These are phyloP conservation scores for Anguilla rostrata DNA, from an alignment of 2,113 vertebrate genomes.

Conservation along the genomic window DNA sequence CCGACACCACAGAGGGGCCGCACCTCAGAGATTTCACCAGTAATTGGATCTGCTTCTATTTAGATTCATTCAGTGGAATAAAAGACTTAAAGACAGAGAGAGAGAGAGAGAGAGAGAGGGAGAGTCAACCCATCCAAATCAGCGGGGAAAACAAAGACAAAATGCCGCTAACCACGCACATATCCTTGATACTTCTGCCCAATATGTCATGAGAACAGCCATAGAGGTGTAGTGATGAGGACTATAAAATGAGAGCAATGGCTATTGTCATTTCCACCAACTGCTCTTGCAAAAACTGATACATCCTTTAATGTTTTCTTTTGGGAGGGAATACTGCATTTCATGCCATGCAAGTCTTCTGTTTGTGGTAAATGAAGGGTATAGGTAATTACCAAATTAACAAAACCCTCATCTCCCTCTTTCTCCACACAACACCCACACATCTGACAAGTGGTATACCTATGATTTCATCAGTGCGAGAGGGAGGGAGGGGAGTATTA, in stretches of 20 bases:
- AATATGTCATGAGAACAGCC: neutral
- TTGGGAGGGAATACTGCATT: neutral
- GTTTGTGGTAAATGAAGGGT: neutral
- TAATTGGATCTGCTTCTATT: slow-evolving; percentile 23
- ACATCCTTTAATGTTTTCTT: neutral
- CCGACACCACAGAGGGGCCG: neutral
- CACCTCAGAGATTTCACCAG: slow-evolving; percentile 15
- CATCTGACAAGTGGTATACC: neutral
- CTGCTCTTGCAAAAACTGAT: neutral
- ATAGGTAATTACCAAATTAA: no score
- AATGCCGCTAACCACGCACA: neutral
- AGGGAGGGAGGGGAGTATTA: neutral
- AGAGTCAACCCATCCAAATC: neutral
- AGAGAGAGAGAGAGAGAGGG: neutral
- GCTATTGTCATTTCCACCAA: slow-evolving; percentile 16
- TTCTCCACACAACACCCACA: neutral
- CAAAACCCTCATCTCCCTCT: neutral
- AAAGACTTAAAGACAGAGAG: neutral
- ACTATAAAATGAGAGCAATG: neutral
- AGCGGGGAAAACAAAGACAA: neutral
- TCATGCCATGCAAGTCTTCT: neutral
- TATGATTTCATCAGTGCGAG: neutral
- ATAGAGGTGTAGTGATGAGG: neutral
- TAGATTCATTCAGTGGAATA: slow-evolving; percentile 2
- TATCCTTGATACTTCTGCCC: neutral